phyloP scores from a whole-genome alignment of 2,113 vertebrate species.

The Arvicanthis niloticus region DNA sequence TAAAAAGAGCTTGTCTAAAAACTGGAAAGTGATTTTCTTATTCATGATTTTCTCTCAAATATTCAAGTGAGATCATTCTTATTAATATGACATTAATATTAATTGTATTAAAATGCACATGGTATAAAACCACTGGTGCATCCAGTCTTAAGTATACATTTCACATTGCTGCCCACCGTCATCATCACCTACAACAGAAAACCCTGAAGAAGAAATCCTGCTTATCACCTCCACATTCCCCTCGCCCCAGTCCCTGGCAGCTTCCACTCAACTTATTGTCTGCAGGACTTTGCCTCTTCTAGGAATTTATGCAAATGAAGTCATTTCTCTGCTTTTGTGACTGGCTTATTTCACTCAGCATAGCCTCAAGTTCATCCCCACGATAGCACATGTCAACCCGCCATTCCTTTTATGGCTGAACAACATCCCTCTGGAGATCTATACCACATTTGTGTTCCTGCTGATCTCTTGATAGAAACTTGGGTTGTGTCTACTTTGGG shows the following conservation, averaged over 20 bases:
- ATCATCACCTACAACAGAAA: neutral
- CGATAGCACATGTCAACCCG: neutral
- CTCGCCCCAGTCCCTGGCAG: neutral
- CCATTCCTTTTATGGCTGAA: neutral
- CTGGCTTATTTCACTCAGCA: neutral
- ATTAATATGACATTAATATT: conserved; percentile 12
- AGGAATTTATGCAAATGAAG: neutral
- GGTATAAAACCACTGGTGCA: neutral
- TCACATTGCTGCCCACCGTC: accelerated
- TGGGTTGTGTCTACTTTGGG: neutral
- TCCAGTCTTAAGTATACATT: neutral
- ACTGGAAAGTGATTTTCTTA: neutral
- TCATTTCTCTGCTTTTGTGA: neutral
- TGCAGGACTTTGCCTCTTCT: neutral
- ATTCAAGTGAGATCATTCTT: conserved; percentile 34
- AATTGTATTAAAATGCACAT: neutral
- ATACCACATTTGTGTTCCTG: neutral
- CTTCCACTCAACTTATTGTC: neutral
- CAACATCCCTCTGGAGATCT: neutral
- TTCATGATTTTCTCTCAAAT: conserved; percentile 44
- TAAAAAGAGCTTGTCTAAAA: neutral
- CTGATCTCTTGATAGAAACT: neutral
- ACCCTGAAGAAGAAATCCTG: neutral
- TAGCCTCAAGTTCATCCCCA: neutral
- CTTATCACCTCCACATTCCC: neutral